Evolutionary conservation across 2,888 invertebrate species (phyloP), one percentile per base, ranked within the genome.

Genomic region (Sinhomidia bicolor): DNA sequence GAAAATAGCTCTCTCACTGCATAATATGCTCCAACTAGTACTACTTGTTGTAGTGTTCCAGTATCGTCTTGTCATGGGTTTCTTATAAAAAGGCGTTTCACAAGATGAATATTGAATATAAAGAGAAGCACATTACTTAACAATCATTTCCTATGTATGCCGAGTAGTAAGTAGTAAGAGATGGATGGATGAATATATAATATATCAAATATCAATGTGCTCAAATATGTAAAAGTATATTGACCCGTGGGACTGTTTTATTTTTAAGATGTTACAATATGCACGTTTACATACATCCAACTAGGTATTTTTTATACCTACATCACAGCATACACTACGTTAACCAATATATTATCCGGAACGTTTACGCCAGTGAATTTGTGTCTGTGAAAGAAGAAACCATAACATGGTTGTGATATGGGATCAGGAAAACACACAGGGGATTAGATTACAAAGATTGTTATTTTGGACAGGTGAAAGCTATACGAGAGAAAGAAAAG

Each of bases 401-500:
- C 47, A 32, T 78, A 23, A 51, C 60, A 29, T 44, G 17, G 65
- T 65, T 71, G 83, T 83, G 83, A 54, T 71, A 57, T 26, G 36
- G 79, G 26, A 78, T 74, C 83, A 62, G 78, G 41, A 62, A 68
- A 85, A 68, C 68, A 36, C 68, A 36, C 10, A 20, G 4, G 36
- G 80, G 85, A 85, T 85, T 79, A 54, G 36, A 41, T 85, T 85
- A 85, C 85, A 62, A 85, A 79, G 79, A 79, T 85, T 85, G 79
- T 79, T 79, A 80, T 68, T 79, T 85, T 80, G 79, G 79, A 71
- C 85, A 85, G 85, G 85, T 85, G 85, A 85, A 85, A 85, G 85
- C 62, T 85, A 85, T 10, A 36, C 71, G 71, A 71, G 57, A 51
- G 1, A 74, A 14, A 23, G 9, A 82, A 68, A 65, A 51, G 23